Evolutionary conservation across 2,888 invertebrate species (phyloP).

Genomic region (Antheraea assamensis): DNA sequence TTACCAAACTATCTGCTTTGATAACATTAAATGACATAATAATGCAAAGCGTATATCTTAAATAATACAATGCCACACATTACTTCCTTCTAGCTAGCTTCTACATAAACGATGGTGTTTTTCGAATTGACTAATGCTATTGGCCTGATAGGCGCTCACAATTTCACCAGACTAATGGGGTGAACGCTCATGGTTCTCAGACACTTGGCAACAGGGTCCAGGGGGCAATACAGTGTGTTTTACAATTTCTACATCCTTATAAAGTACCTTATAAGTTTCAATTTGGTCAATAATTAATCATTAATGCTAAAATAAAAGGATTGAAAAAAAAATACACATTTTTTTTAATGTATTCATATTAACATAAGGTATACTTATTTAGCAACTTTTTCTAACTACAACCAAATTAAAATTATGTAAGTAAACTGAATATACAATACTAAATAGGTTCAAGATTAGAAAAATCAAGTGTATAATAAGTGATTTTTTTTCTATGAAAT

Average conservation of each 20-base stretch:
- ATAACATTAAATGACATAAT: not conserved
- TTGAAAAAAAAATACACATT: not conserved
- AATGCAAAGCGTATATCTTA: not conserved
- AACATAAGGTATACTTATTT: not conserved
- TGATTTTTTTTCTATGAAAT: not conserved
- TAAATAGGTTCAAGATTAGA: not conserved
- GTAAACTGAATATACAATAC: not conserved
- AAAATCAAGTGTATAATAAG: not conserved
- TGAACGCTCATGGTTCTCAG: too few species aligned
- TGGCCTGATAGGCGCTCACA: too few species aligned
- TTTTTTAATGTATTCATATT: not conserved
- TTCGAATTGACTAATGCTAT: too few species aligned
- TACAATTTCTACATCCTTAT: slow-evolving; percentile 45
- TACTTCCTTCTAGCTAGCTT: slow-evolving; percentile 13
- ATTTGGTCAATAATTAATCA: slow-evolving; percentile 56
- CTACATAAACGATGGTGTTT: slow-evolving; percentile 17
- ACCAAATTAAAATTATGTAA: not conserved
- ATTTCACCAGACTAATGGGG: too few species aligned
- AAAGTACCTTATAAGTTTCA: slow-evolving; percentile 59
- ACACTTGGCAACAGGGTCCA: too few species aligned
- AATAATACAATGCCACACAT: slow-evolving; percentile 14
- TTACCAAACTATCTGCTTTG: not conserved
- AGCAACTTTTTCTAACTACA: not conserved
- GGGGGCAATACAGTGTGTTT: too few species aligned
- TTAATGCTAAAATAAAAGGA: not conserved